phyloP scores from a whole-genome alignment of 2,797 vertebrate species.

The Sebastes dallii region DNA sequence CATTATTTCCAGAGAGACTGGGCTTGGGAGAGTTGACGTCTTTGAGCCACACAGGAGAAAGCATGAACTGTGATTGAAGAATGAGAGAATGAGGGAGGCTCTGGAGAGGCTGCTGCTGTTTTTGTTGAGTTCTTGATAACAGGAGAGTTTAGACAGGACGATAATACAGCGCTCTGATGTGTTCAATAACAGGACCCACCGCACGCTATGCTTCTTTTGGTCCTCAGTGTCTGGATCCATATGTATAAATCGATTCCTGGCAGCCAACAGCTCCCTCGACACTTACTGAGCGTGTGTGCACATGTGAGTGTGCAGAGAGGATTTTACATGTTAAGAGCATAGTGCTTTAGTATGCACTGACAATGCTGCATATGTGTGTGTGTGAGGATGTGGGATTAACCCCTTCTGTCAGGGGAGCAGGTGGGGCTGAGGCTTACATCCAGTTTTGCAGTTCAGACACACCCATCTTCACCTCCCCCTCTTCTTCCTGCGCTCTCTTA shows the following conservation, averaged over 20 bases:
- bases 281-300: not conserved
- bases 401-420: conserved; percentile 28
- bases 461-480: not conserved
- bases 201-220: not conserved
- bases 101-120: not conserved
- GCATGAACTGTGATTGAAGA: not conserved
- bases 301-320: not conserved
- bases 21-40: not conserved
- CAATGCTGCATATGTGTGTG: conserved; percentile 5
- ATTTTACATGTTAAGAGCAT: not conserved
- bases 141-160: not conserved
- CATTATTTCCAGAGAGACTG: not conserved
- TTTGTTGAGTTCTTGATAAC: not conserved
- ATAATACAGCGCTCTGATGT: not conserved
- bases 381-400: conserved; percentile 32
- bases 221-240: conserved; percentile 35
- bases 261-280: conserved; percentile 20
- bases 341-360: conserved; percentile 18
- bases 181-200: conserved; percentile 8
- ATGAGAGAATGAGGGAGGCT: not conserved
- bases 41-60: not conserved
- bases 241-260: conserved; percentile 37
- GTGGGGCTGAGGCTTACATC: conserved; percentile 24
- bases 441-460: conserved; percentile 11
- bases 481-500: not conserved